Evolutionary conservation across 2,113 vertebrate species (phyloP).

Genomic region (Patagioenas fasciata): DNA sequence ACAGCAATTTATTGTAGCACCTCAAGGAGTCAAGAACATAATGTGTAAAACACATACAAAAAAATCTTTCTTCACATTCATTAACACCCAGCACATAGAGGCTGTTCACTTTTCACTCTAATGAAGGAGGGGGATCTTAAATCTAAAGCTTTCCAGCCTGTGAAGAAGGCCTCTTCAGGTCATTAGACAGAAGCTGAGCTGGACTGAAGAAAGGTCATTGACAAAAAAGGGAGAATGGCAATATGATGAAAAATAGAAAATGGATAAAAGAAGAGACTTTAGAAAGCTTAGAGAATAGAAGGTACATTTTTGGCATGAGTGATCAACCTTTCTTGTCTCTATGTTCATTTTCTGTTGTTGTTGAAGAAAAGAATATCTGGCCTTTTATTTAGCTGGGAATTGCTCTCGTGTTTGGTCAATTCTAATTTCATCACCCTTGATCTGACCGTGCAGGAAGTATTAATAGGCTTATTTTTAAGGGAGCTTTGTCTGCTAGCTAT

Average conservation of each 20-base stretch:
- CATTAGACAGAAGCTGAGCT: slow-evolving; percentile 79
- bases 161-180: slow-evolving; percentile 84
- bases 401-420: slow-evolving; percentile 87
- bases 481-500: slow-evolving; percentile 67
- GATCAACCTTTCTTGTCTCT: slow-evolving; percentile 78
- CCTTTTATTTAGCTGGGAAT: slow-evolving; percentile 78
- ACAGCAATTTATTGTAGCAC: slow-evolving; percentile 87
- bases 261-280: slow-evolving; percentile 77
- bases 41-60: slow-evolving; percentile 89
- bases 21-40: slow-evolving; percentile 94
- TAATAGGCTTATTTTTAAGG: slow-evolving; percentile 80
- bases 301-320: slow-evolving; percentile 77
- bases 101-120: slow-evolving; percentile 81
- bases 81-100: slow-evolving; percentile 84
- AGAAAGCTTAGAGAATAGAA: slow-evolving; percentile 71
- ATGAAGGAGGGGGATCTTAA: slow-evolving; percentile 82
- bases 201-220: slow-evolving; percentile 82
- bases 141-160: slow-evolving; percentile 80
- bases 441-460: slow-evolving; percentile 83
- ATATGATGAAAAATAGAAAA: slow-evolving; percentile 76
- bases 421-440: slow-evolving; percentile 89
- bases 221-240: slow-evolving; percentile 77
- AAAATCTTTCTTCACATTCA: slow-evolving; percentile 87
- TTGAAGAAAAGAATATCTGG: slow-evolving; percentile 76
- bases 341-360: slow-evolving; percentile 74